Conservation (phyloP, 1,140 invertebrate species). For the Caenorhabditis brenneri region DNA sequence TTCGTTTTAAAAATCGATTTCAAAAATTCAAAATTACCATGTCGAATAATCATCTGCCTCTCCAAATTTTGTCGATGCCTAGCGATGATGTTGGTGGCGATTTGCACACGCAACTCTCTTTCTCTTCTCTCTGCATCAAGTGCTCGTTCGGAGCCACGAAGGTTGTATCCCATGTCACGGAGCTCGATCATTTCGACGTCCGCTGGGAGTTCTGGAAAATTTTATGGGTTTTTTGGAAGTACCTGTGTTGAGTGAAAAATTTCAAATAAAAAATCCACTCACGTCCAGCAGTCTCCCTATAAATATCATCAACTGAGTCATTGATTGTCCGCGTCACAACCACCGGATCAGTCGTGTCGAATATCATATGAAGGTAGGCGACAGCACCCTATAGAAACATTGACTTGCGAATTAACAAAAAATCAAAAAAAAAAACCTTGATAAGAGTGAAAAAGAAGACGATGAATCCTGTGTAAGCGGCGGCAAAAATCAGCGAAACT, state of each 20-base stretch:
- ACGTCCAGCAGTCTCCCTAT: slow-evolving; percentile 22
- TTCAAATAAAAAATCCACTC: not conserved
- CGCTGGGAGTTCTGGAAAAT: not conserved
- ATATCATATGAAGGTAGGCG: slow-evolving; percentile 88
- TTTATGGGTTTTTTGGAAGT: not conserved
- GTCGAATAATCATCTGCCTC: not conserved
- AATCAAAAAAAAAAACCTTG: too few species aligned
- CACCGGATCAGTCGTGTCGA: slow-evolving; percentile 89
- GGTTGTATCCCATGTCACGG: slow-evolving; percentile 23
- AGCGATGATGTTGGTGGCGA: not conserved
- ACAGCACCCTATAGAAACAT: slow-evolving; percentile 74
- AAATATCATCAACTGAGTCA: not conserved
- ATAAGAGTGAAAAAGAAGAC: slow-evolving; percentile 81
- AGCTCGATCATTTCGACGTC: slow-evolving; percentile 14
- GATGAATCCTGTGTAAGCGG: slow-evolving; percentile 82
- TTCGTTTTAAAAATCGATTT: too few species aligned
- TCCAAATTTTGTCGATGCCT: not conserved
- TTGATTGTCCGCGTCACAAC: slow-evolving; percentile 44
- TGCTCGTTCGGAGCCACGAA: slow-evolving; percentile 1
- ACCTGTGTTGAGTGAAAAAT: not conserved
- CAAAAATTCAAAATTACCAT: too few species aligned
- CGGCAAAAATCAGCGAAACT: slow-evolving; percentile 80
- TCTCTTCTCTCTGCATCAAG: not conserved
- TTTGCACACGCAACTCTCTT: not conserved
- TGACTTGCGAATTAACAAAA: not conserved